Evolutionary conservation across 2,797 vertebrate species (phyloP).

Genomic region (Serranus cabrilla): DNA sequence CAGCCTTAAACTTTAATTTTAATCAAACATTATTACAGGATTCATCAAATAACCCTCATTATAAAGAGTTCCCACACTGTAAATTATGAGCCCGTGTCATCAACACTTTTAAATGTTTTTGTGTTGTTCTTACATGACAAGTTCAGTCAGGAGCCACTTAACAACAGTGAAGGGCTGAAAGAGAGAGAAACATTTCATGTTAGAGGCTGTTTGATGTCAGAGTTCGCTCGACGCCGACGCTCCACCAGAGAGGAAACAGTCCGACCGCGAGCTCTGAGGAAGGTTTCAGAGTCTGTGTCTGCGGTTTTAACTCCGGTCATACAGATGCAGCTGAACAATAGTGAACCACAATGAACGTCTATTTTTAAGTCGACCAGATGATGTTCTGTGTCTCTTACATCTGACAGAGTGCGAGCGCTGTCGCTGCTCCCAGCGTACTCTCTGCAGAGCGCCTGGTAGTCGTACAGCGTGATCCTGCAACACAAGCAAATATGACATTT

Average conservation of each 20-base stretch:
- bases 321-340: not conserved
- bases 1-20: too few species aligned
- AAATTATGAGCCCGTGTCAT: not conserved
- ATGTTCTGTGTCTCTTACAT: slow-evolving; percentile 79
- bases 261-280: not conserved
- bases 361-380: not conserved
- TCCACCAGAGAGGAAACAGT: not conserved
- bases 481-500: slow-evolving; percentile 12
- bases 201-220: not conserved
- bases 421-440: slow-evolving; percentile 95
- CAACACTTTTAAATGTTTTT: not conserved
- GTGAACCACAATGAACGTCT: not conserved
- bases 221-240: not conserved
- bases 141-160: slow-evolving; percentile 97
- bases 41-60: not conserved
- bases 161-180: slow-evolving; percentile 93
- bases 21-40: too few species aligned
- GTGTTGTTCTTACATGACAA: slow-evolving; percentile 92
- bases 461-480: slow-evolving; percentile 94
- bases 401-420: slow-evolving; percentile 90
- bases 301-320: not conserved
- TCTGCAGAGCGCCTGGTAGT: slow-evolving; percentile 97
- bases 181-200: slow-evolving; percentile 29
- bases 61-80: not conserved
- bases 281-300: not conserved